Base-by-base conservation (phyloP, 2,888 invertebrate species). In the Helleia helle region DNA sequence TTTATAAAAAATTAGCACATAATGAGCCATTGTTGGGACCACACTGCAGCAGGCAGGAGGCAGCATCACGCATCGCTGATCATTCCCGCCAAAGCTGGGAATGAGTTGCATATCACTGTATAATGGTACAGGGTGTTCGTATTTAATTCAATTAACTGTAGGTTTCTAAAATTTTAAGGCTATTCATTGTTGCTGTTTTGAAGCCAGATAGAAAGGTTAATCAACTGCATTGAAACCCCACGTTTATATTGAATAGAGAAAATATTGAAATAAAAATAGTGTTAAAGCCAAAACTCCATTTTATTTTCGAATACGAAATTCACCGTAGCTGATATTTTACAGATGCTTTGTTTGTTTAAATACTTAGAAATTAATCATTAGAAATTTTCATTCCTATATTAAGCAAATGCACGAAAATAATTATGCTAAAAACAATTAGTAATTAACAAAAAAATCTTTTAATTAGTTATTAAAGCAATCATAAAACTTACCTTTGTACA, bases 21-120 rank as follows among this genome's bases (percentile, higher is more conserved):
- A 47, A 48, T 46, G 41, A 44, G 42, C 47, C 42, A 50, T 50
- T 50, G 50, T 50, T 46, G 40, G 42, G 37, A 38, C 26, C 36
- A 36, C 41, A 42, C 38, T 41, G 48, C 49, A 50, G 24, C 12
- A 47, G 47, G 47, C 43, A 38, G 18, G 25, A n/a, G n/a, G n/a
- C n/a, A n/a, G 44, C 36, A 41, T 42, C 58, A 70, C 64, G 66
- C 69, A 62, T 71, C 71, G 62, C 52, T 62, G 65, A 58, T 66
- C 62, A 68, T 67, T 65, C 54, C 47, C 55, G 52, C 59, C 53
- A 54, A 55, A 55, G 63, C 65, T 64, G 66, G 66, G 70, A 71
- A 72, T 68, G 68, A 69, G 62, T 65, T 65, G 62, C 59, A 64
- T 63, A 66, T 71, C 71, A 67, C 59, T 59, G 47, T 52, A 42